Base-by-base conservation (phyloP, 2,888 invertebrate species). In the Leucophenga montana region DNA sequence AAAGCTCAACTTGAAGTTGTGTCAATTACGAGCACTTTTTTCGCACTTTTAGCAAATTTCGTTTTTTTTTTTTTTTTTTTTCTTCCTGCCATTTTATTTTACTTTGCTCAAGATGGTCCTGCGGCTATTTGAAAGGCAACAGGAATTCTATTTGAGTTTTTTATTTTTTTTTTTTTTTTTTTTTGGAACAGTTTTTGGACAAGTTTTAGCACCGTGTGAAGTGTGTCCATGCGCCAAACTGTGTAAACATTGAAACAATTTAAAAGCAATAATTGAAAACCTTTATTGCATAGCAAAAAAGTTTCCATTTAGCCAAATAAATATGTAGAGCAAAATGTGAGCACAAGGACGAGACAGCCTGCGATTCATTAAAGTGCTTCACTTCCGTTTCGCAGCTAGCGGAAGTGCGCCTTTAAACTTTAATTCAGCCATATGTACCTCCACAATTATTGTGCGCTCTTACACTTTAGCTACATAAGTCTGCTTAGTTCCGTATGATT, bases 221-320 rank as follows among this genome's bases (percentile, higher is more conserved):
- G 61, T 44, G 39, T 44, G 20, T 61, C 44, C 61, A 11, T 50
- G 50, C 50, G 18, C 50, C 18, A 64, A 64, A 64, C 14, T 64
- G 62, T 78, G 77, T 77, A 78, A 79, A 74, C 79, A 82, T 70
- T 71, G 71, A 71, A 74, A 80, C 74, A 78, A 77, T 79, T 80
- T 80, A 71, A 74, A 77, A 75, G 75, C 77, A 82, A 75, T 75
- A 82, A 78, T 78, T 75, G 77, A 79, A 81, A 80, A 79, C 79
- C 77, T 73, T 79, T 79, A 73, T 82, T 72, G 73, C 78, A 76
- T 74, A 53, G 65, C 70, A 75, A 74, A 80, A 70, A 27, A 18
- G 14, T 57, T 57, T 57, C 6, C 56, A 50, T 50, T 50, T 18
- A 4, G 46, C 14, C 46, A 46, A 46, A 13, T 4, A 61, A 59